These are phyloP conservation scores for Bubo blakistoni DNA, from an alignment of 2,113 vertebrate genomes.

Conservation along the genomic window DNA sequence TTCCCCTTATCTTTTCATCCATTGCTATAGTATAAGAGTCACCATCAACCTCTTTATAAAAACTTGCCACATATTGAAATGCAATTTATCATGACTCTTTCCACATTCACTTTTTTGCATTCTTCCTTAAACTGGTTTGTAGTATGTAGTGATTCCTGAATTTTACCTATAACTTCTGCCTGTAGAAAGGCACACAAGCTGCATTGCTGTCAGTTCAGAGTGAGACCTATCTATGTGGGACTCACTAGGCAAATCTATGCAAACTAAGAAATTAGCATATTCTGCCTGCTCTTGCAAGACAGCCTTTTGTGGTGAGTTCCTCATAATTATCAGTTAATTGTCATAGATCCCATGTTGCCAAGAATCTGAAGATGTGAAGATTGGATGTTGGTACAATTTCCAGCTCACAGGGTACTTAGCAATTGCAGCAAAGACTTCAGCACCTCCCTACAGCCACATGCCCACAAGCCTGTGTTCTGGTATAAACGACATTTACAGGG, in stretches of 20 bases:
- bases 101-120: not conserved
- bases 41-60: not conserved
- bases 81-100: not conserved
- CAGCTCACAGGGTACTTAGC: not conserved
- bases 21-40: not conserved
- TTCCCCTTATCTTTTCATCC: not conserved
- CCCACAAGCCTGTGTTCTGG: not conserved
- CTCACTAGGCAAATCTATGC: not conserved
- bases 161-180: not conserved
- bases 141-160: not conserved
- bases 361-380: conserved; percentile 4
- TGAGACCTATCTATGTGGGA: not conserved
- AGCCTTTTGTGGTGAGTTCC: conserved; percentile 15
- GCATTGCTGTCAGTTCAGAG: not conserved
- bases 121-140: not conserved
- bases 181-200: not conserved
- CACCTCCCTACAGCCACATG: not conserved
- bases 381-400: not conserved
- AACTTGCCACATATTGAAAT: not conserved
- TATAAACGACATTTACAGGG: not conserved
- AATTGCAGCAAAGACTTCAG: not conserved
- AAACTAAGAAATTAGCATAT: conserved; percentile 18
- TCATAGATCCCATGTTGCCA: not conserved
- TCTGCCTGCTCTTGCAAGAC: conserved; percentile 27
- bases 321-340: conserved; percentile 38